phyloP scores from a whole-genome alignment of 2,888 invertebrate species.

The Agonopterix heracliana region DNA sequence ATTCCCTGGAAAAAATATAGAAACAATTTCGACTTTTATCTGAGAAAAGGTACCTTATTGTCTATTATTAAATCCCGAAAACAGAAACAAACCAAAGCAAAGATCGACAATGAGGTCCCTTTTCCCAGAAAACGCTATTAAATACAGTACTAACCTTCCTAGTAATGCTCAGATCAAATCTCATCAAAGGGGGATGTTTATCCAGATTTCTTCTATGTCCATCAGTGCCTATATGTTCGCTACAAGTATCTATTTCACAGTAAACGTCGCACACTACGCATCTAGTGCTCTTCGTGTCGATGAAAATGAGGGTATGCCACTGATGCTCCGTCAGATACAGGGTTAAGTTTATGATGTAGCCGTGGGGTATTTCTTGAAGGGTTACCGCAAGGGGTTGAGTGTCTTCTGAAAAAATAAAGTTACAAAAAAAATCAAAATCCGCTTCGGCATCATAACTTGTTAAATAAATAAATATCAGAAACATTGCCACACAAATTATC shows the following conservation, averaged over 20 bases:
- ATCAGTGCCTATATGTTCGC: conserved; percentile 11
- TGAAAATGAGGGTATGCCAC: conserved; percentile 21
- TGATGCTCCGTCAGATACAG: conserved; percentile 16
- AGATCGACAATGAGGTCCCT: too few relatives aligned
- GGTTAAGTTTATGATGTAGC: conserved; percentile 22
- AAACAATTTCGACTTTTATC: too few relatives aligned
- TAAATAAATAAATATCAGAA: too few relatives aligned
- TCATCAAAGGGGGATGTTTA: conserved; percentile 18
- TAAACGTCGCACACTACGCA: conserved; percentile 20
- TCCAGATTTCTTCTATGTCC: conserved; percentile 16
- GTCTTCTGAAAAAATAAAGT: too few relatives aligned
- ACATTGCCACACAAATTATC: too few relatives aligned
- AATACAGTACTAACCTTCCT: conserved; percentile 27
- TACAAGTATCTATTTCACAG: background rate
- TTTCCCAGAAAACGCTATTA: too few relatives aligned
- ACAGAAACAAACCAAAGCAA: too few relatives aligned
- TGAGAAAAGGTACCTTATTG: too few relatives aligned
- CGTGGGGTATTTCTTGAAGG: conserved; percentile 11
- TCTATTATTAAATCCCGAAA: too few relatives aligned
- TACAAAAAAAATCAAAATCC: too few relatives aligned
- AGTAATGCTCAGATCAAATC: conserved; percentile 29
- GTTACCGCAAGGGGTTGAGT: background rate
- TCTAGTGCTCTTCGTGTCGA: background rate
- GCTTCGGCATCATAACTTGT: too few relatives aligned
- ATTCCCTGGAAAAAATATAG: too few relatives aligned